These are phyloP conservation scores for Stegastes partitus DNA, from an alignment of 2,113 vertebrate species.

Conservation along the genomic window DNA sequence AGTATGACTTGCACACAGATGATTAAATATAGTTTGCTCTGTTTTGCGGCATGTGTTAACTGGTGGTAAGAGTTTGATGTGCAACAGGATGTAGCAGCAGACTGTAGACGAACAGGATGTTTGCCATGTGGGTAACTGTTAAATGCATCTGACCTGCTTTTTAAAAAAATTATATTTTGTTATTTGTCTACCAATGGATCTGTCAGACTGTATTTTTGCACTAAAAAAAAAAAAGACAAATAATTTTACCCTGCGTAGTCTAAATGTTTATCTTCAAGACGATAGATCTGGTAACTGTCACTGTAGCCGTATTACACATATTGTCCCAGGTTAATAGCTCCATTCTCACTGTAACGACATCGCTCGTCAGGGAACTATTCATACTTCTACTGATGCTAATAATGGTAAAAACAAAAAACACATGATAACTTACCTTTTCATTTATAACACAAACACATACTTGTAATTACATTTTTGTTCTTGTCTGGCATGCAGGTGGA, in stretches of 20 bases:
- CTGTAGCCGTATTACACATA: no score
- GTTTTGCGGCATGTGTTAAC: not conserved
- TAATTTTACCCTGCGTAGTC: not conserved
- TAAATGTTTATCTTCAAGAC: no score
- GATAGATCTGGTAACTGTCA: no score
- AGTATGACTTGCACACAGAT: not conserved
- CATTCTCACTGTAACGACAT: no score
- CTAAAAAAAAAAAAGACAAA: not conserved
- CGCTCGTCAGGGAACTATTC: no score
- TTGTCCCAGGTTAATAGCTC: no score
- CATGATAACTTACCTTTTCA: not conserved
- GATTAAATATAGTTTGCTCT: slow-evolving; percentile 3
- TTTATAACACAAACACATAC: not conserved
- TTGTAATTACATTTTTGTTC: not conserved
- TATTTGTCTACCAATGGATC: not conserved
- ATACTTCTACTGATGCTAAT: no score
- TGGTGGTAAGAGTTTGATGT: not conserved
- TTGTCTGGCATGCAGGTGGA: not conserved
- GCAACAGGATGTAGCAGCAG: slow-evolving; percentile 55
- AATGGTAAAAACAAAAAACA: not conserved
- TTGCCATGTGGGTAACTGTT: slow-evolving; percentile 49
- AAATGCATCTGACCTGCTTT: slow-evolving; percentile 15
- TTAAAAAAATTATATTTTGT: not conserved
- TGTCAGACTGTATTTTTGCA: no score
- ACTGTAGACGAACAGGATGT: slow-evolving; percentile 67